Base-by-base conservation (phyloP, 2,797 vertebrate species). In the Periparus ater region DNA sequence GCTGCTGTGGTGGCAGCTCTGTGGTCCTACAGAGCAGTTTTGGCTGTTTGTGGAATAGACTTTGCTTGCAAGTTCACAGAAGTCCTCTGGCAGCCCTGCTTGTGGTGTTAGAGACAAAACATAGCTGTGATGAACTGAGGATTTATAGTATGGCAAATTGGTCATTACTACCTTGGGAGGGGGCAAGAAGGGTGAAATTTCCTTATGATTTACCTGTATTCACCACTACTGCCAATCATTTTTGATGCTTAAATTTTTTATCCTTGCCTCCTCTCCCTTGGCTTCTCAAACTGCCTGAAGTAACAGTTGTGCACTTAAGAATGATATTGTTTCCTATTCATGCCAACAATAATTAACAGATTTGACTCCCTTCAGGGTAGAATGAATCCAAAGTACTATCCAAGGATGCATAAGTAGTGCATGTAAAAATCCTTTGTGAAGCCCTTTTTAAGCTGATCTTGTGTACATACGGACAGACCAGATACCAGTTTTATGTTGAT, bases 1-100 rank as follows among this genome's bases (percentile, higher is more conserved):
- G 21, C n/a, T 51, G 67, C 57, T 36, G 42, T 13, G 72, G 1
- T 32, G n/a, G 0, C 13, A 3, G 27, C 1, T 7, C n/a, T 3
- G 4, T 22, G 17, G 53, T 29, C 11, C 51, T 45, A 1, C 30
- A 13, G 34, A 38, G 54, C 34, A 34, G 15, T 17, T 1, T 18
- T 30, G 65, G 34, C 61, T 25, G 14, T 13, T 20, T 38, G 17
- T 51, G 75, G 29, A 51, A 8, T 0, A 2, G 19, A 5, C 30
- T 80, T 50, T 7, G 20, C 54, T 72, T 62, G 32, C 23, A 19
- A 16, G 60, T 54, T 54, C 17, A 5, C 7, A 5, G 20, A 45
- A 44, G 23, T 53, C 12, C 2, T 29, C 25, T 66, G 20, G n/a
- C 6, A 10, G 63, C 40, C 44, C 16, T 74, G 68, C 57, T 66